Conservation (phyloP, 2,113 vertebrate species). For the Muntiacus muntjak region DNA sequence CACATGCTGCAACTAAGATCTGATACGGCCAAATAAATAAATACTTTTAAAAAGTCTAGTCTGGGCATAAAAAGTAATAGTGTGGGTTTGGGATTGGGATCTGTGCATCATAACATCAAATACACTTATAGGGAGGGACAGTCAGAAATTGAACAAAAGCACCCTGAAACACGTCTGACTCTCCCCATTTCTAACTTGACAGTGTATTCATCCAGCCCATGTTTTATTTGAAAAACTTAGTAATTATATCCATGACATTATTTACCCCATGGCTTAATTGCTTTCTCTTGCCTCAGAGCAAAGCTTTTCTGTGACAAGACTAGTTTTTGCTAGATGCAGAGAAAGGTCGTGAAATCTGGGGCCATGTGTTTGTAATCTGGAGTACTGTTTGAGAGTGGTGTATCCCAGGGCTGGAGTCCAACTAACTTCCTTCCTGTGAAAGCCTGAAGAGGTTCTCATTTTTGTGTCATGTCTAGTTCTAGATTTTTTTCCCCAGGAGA, state of each 20-base stretch:
- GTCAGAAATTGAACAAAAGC: not conserved
- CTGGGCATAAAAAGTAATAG: not conserved
- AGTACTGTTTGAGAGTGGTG: not conserved
- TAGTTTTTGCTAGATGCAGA: not conserved
- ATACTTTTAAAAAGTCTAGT: not conserved
- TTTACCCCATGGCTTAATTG: not conserved
- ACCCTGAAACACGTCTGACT: not conserved
- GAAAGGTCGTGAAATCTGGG: not conserved
- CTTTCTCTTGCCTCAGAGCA: not conserved
- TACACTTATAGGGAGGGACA: not conserved
- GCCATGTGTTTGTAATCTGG: not conserved
- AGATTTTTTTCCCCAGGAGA: not conserved
- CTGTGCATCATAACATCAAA: not conserved
- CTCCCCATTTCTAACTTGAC: not conserved
- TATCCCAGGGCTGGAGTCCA: not conserved
- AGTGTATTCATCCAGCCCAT: not conserved
- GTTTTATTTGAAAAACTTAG: slow-evolving; percentile 23
- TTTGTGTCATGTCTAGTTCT: not conserved
- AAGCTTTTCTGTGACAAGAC: not conserved
- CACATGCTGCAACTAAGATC: not conserved
- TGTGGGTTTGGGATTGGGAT: not conserved
- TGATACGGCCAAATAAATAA: not conserved
- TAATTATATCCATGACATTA: not conserved
- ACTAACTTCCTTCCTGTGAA: not conserved
- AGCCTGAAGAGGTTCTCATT: not conserved